Evolutionary conservation across 2,888 invertebrate species (phyloP), one percentile per base, ranked within the genome.

Genomic region (Eueremaeus valkanovi): DNA sequence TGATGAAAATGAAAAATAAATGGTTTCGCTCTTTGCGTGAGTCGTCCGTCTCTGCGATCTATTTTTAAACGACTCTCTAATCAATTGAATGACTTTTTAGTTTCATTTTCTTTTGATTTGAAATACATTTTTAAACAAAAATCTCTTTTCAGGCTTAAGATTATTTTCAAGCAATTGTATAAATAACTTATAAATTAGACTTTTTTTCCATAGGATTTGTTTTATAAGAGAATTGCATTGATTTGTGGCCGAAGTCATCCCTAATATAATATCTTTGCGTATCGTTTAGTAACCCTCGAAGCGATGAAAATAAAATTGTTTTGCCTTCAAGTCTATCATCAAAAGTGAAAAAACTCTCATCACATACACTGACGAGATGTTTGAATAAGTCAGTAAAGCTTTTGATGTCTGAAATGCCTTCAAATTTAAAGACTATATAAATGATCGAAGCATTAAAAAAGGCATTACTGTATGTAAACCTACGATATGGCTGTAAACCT

Each of bases 11-110:
- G 16, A 63, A 63, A 63, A 63, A 61, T 61, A 61, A 63, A 63
- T 63, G 58, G 18, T 18, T 63, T 5, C 9, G 6, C 55, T 31
- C 63, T 63, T 63, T 63, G 63, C 63, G 63, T 63, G 63, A 63
- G 18, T n/a, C 16, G 51, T 63, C 21, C 27, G 27, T 55, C 55
- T 55, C 13, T 21, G 16, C 8, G 18, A 63, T 63, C n/a, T n/a
- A n/a, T 24, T 63, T 33, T 63, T 5, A 33, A 21, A 63, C 63
- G 33, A 63, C 63, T 63, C 63, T 31, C 63, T 31, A 24, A 31
- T 8, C 3, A 24, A 63, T 24, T 33, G n/a, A 58, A 58, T 6
- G 5, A 3, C 24, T 9, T 58, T 63, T 18, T 1, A 61, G 29
- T 31, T 31, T 16, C 3, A 29, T 18, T 63, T 29, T 6, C 63